These are phyloP conservation scores for Stegodyphus mimosarum DNA, from an alignment of 1,140 invertebrate species.

Conservation along the genomic window DNA sequence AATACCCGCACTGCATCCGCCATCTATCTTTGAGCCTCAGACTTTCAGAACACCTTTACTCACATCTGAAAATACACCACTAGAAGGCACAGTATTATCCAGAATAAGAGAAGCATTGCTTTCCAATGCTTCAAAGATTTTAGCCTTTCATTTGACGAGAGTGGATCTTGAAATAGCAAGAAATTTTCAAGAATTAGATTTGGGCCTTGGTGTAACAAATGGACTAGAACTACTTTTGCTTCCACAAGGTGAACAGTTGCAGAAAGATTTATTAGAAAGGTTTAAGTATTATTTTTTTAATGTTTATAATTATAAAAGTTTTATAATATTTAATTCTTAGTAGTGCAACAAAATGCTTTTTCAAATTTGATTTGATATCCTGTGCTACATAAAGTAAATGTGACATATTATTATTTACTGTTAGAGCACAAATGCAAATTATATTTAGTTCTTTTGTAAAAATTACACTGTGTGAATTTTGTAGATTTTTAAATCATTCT, in stretches of 20 bases:
- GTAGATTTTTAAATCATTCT: too few species aligned
- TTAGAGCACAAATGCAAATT: too few species aligned
- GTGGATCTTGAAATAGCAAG: conserved; percentile 81
- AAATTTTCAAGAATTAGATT: conserved; percentile 69
- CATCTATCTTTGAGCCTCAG: conserved; percentile 80
- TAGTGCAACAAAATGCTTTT: too few species aligned
- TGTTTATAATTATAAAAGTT: neutral
- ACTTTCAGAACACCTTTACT: conserved; percentile 72
- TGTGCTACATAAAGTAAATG: too few species aligned
- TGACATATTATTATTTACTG: too few species aligned
- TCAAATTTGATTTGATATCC: too few species aligned
- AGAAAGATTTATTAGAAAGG: conserved; percentile 89
- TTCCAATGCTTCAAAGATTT: conserved; percentile 80
- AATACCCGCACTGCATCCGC: conserved; percentile 66
- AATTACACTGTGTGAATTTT: too few species aligned
- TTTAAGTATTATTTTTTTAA: conserved; percentile 69
- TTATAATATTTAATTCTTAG: too few species aligned
- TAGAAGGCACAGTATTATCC: conserved; percentile 84
- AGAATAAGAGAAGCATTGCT: conserved; percentile 79
- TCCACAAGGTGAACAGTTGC: conserved; percentile 83
- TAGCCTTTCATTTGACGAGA: conserved; percentile 87
- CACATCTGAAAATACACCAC: conserved; percentile 84
- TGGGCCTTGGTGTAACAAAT: conserved; percentile 77
- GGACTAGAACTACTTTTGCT: conserved; percentile 85
- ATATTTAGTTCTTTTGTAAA: too few species aligned